Base-by-base conservation (phyloP, 2,113 vertebrate species). In the Stomatorhinus ivindoensis region DNA sequence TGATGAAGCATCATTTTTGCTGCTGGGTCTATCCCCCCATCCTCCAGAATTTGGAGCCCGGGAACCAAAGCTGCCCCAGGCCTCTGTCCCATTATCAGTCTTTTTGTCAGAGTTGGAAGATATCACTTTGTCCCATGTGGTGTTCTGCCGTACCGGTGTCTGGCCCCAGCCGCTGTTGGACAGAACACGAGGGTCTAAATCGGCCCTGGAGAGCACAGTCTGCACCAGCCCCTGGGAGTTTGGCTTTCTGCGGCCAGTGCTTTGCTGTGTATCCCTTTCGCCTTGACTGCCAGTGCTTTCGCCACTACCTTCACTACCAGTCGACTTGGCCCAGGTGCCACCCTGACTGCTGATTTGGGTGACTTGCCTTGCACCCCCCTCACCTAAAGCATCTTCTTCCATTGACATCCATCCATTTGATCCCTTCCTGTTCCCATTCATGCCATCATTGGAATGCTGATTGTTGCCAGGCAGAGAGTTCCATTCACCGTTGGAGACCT, bases 81-180 rank as follows among this genome's bases (percentile, higher is more conserved):
- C 96, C 92, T 96, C 96, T 88, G 96, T 97, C 91, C 96, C 96
- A 90, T 96, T 96, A 94, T 96, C 96, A 92, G 96, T 94, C 94
- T 98, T 98, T 92, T 96, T 96, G 47, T 97, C 97, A 3, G 96
- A 93, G 2, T 95, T 91, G 91, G 97, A 96, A 0, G 88, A 8
- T 42, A 48, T 96, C 96, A 93, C 95, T 96, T 97, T 97, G 87
- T 99, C 97, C 98, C 98, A 99, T 94, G 96, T 95, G 92, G 97
- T 99, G 95, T 99, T 97, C 95, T 99, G 98, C 92, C 97, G 97
- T 93, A 99, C 95, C 87, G 98, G 98, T 80, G 97, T 99, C 96
- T 99, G 98, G 91, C 98, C 98, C 98, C 98, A 99, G 58, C 98
- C 98, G 31, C 97, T 97, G 95, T 99, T 99, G 94, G 97, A 99